phyloP scores from a whole-genome alignment of 2,888 invertebrate species.

The Xylota segnis region DNA sequence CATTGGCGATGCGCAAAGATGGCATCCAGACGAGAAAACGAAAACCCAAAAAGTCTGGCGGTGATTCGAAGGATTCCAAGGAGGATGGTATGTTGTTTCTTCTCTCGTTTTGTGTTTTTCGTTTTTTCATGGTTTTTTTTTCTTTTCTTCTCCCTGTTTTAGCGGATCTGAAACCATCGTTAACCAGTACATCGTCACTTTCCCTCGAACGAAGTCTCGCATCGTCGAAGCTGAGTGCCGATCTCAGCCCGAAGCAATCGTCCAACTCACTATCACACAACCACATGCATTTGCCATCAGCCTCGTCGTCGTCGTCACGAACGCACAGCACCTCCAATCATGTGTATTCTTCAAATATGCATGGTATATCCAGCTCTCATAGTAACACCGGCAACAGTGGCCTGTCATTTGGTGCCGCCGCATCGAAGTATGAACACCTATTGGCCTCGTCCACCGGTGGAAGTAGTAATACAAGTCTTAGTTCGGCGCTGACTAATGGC shows the following conservation, averaged over 20 bases:
- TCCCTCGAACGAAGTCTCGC: constrained; percentile 80
- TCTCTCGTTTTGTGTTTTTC: not conserved
- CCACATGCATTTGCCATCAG: constrained; percentile 78
- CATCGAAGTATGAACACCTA: constrained; percentile 80
- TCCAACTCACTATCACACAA: constrained; percentile 71
- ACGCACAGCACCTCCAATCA: constrained; percentile 79
- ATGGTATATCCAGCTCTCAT: constrained; percentile 66
- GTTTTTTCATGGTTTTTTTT: constrained; percentile 14
- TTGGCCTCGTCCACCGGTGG: constrained; percentile 77
- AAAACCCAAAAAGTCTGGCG: constrained; percentile 93
- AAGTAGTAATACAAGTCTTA: constrained; percentile 75
- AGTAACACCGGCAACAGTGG: constrained; percentile 77
- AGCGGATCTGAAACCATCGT: constrained; percentile 83
- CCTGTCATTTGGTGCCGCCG: constrained; percentile 79
- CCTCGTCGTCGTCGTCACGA: constrained; percentile 75
- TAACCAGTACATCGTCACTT: constrained; percentile 78
- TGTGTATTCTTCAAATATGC: constrained; percentile 80
- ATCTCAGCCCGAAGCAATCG: constrained; percentile 77
- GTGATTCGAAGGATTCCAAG: constrained; percentile 82
- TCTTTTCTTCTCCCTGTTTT: constrained; percentile 26
- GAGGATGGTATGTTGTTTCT: constrained; percentile 80
- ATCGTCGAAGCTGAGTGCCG: constrained; percentile 75
- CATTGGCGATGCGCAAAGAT: constrained; percentile 97
- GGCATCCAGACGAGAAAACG: constrained; percentile 98
- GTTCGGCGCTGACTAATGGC: constrained; percentile 72